Conservation (phyloP, 2,888 invertebrate genomes). For the Andrena marginata region DNA sequence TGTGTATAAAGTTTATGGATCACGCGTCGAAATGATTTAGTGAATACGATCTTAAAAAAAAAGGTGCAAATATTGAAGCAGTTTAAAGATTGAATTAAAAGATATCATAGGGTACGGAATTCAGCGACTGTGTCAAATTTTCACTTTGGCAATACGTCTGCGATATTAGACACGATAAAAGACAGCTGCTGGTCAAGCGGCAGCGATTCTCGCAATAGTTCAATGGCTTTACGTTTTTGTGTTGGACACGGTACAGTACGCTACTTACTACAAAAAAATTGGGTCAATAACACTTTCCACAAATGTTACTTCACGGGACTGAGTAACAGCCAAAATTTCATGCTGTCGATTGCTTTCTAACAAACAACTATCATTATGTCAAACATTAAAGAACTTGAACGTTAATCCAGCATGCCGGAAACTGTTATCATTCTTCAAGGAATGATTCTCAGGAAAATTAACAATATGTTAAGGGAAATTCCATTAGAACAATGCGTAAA, state of each 20-base stretch:
- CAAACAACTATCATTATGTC: not conserved
- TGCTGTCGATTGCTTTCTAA: not conserved
- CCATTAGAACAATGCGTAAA: not conserved
- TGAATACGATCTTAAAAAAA: too few species aligned
- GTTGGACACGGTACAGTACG: constrained; percentile 30
- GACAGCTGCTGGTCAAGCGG: not conserved
- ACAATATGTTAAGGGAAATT: not conserved
- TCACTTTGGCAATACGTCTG: constrained; percentile 11
- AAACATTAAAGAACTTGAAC: not conserved
- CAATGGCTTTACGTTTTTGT: constrained; percentile 53
- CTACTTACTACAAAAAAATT: constrained; percentile 56
- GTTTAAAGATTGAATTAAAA: too few species aligned
- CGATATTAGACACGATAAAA: constrained; percentile 2
- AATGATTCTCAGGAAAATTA: not conserved
- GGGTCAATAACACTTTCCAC: constrained; percentile 61
- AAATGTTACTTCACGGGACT: constrained; percentile 50
- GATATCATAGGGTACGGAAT: not conserved
- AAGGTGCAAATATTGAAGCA: too few species aligned
- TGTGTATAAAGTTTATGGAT: too few species aligned
- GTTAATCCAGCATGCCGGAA: too few species aligned
- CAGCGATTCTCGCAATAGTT: constrained; percentile 46
- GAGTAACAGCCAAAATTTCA: constrained; percentile 30
- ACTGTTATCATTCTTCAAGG: too few species aligned
- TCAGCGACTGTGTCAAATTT: constrained; percentile 1
- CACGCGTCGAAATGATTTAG: too few species aligned